Evolutionary conservation across 2,888 invertebrate species (phyloP).

Genomic region (Luffia ferchaultella): DNA sequence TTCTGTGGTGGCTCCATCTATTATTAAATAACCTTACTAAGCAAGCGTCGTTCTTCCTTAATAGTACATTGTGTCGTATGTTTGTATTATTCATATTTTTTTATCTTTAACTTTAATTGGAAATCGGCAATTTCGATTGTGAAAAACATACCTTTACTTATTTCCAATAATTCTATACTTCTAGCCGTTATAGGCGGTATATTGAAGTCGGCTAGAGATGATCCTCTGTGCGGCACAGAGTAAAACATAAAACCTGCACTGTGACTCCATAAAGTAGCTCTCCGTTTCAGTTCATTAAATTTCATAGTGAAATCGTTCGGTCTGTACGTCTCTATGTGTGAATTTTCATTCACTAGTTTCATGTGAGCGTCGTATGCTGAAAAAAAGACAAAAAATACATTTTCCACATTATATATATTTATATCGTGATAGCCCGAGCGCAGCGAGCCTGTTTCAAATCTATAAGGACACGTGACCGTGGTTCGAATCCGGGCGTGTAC

Average conservation of each 20-base stretch:
- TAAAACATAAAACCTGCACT: constrained; percentile 81
- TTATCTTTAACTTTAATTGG: too few species aligned
- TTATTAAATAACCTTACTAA: too few species aligned
- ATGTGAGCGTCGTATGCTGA: constrained; percentile 43
- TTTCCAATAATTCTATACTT: constrained; percentile 80
- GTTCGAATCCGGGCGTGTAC: too few species aligned
- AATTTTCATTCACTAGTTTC: constrained; percentile 17
- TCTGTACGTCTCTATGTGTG: background rate
- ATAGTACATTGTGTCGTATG: too few species aligned
- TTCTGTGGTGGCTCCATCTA: too few species aligned
- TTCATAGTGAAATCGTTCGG: background rate
- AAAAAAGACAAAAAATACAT: constrained; percentile 20
- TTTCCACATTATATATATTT: too few species aligned
- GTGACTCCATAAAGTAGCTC: constrained; percentile 58
- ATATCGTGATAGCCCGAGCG: too few species aligned
- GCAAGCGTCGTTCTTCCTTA: too few species aligned
- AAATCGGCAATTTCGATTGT: too few species aligned
- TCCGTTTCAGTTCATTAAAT: constrained; percentile 12
- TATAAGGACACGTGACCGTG: too few species aligned
- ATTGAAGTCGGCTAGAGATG: constrained; percentile 77
- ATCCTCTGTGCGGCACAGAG: constrained; percentile 87
- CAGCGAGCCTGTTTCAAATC: too few species aligned
- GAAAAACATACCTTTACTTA: constrained; percentile 83
- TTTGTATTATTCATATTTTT: too few species aligned
- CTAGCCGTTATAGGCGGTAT: constrained; percentile 75